Evolutionary conservation across 1,140 invertebrate species (phyloP), one percentile per base, ranked within the genome.

Genomic region (Meloidogyne exigua): DNA sequence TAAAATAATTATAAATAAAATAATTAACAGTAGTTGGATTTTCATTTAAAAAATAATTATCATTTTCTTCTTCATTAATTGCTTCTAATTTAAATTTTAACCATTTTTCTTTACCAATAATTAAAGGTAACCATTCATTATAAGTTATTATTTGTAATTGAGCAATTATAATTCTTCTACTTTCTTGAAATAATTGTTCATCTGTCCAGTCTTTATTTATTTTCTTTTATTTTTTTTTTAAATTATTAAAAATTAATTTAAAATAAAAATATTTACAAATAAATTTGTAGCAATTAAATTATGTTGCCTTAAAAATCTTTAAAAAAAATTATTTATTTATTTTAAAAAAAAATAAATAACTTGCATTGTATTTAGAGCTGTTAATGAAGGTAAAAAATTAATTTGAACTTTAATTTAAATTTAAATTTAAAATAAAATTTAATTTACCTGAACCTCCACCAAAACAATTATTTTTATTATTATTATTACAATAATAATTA

Each of bases 161-260:
- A 23, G 86, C 85, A 15, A 84, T 76, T 18, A 95, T 89, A 78
- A 98, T 94, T 78, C 85, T 32, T 32, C 66, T 65, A 21, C 76
- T n/a, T 23, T 57, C 82, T 88, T 97, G 94, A 87, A 92, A 98
- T 0, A 97, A 86, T 0, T 92, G 95, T 89, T 96, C 94, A 85
- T 97, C 94, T 84, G 95, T 92, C 95, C 94, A 96, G 83, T 95
- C 94, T 2, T 93, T 93, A 89, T 96, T 96, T 11, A 95, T 13
- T 39, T 94, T 90, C 85, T 99, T 44, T 78, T 11, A 25, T 0
- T 49, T 15, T 25, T 74, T 76, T 25, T 9, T 3, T 5, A 76
- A 15, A 12, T 12, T 25, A 76, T 13, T 13, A 32, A 23, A 72
- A 13, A 18, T 62, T 62, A 28, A 39, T 25, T 64, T 79, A 12